Conservation (phyloP, 2,797 vertebrate genomes). For the Adrianichthys oophorus region DNA sequence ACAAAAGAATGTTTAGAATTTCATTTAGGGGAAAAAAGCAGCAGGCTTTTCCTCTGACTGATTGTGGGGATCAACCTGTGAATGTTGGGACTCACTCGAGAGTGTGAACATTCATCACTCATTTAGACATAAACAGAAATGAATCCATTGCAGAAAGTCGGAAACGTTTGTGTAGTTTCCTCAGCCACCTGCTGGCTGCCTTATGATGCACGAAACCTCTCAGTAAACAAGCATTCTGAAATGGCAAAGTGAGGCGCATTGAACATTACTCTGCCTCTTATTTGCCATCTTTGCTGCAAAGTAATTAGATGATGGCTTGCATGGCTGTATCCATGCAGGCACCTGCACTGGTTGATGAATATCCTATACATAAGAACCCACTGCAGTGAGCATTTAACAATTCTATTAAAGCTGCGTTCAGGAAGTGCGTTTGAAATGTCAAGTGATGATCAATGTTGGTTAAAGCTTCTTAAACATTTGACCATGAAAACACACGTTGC, state of each 20-base stretch:
- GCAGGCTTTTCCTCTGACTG: slow-evolving; percentile 34
- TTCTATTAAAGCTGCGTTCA: slow-evolving; percentile 53
- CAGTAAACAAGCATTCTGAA: slow-evolving; percentile 64
- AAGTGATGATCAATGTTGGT: slow-evolving; percentile 14
- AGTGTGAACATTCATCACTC: slow-evolving; percentile 57
- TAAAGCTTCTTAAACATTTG: not conserved
- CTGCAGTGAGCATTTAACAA: slow-evolving; percentile 55
- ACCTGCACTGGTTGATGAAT: slow-evolving; percentile 64
- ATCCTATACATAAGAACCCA: slow-evolving; percentile 54
- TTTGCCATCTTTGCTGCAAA: slow-evolving; percentile 49
- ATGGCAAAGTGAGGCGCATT: slow-evolving; percentile 50
- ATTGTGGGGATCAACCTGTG: slow-evolving; percentile 48
- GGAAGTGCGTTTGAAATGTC: slow-evolving; percentile 19
- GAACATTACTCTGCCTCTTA: slow-evolving; percentile 45
- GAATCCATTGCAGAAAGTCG: slow-evolving; percentile 47
- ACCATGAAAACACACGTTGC: slow-evolving; percentile 1
- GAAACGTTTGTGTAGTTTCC: slow-evolving; percentile 54
- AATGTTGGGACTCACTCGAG: slow-evolving; percentile 51
- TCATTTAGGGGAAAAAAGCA: slow-evolving; percentile 4
- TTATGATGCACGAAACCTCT: slow-evolving; percentile 59
- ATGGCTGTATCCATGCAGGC: slow-evolving; percentile 60
- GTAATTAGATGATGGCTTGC: slow-evolving; percentile 69
- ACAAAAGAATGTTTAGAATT: slow-evolving; percentile 5
- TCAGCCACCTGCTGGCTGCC: slow-evolving; percentile 63
- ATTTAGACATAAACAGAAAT: slow-evolving; percentile 59